phyloP scores from a whole-genome alignment of 2,888 invertebrate genomes.

The Conchocele bisecta region DNA sequence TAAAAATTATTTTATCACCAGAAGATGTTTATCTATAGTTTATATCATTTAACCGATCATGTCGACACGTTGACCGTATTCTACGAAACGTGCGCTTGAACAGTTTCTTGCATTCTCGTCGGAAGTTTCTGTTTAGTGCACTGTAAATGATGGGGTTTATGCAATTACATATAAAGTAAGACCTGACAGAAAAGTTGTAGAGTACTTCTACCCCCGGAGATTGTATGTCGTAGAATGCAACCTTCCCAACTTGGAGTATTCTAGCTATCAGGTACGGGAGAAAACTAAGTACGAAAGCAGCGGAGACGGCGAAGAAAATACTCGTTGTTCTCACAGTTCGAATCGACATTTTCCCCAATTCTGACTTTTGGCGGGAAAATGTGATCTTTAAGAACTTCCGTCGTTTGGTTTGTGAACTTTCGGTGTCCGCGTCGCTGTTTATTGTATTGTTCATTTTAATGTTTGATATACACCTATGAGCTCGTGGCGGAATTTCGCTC shows the following conservation, averaged over 20 bases:
- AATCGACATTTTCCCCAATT: constrained; percentile 50
- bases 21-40: no score
- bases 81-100: constrained; percentile 51
- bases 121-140: constrained; percentile 64
- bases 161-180: constrained; percentile 71
- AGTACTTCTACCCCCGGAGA: constrained; percentile 57
- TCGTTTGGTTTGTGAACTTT: constrained; percentile 40
- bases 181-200: constrained; percentile 72
- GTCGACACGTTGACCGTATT: no score
- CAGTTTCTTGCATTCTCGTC: constrained; percentile 59
- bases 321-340: constrained; percentile 66
- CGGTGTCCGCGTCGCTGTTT: constrained; percentile 2
- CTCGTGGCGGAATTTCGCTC: constrained; percentile 1
- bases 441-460: constrained; percentile 3
- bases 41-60: no score
- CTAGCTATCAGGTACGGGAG: constrained; percentile 70
- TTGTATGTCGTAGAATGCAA: constrained; percentile 60
- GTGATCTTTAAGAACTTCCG: constrained; percentile 40
- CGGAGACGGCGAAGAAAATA: constrained; percentile 71
- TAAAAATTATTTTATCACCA: no score
- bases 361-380: constrained; percentile 27
- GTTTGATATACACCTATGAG: no score
- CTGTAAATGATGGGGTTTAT: constrained; percentile 73
- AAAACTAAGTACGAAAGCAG: constrained; percentile 67
- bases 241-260: constrained; percentile 65